phyloP scores from a whole-genome alignment of 64 coral and sea anemone genomes.

The Porites lutea region DNA sequence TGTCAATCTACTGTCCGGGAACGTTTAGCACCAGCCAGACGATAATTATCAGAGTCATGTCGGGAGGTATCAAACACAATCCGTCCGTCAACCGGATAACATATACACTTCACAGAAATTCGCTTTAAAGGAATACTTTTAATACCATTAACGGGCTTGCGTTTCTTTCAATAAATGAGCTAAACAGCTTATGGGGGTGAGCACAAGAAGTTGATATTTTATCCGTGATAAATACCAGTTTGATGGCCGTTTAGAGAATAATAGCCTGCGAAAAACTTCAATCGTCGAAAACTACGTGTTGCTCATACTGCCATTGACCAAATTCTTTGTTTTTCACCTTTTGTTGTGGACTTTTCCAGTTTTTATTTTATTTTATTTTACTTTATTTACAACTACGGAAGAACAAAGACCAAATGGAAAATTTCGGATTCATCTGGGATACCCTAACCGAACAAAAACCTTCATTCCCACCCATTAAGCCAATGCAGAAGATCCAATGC shows the following conservation, averaged over 20 bases:
- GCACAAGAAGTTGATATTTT: background rate
- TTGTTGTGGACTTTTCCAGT: no score
- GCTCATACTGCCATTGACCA: background rate
- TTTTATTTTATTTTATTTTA: no score
- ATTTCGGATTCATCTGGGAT: background rate
- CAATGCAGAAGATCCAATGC: background rate
- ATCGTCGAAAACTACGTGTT: no score
- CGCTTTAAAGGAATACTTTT: slow-evolving; percentile 24
- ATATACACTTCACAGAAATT: slow-evolving; percentile 1
- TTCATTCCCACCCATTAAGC: slow-evolving; percentile 18
- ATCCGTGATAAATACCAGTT: slow-evolving; percentile 7
- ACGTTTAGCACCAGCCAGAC: slow-evolving; percentile 53
- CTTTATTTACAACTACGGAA: background rate
- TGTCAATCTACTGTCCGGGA: slow-evolving; percentile 42
- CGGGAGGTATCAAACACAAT: background rate
- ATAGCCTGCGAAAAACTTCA: no score
- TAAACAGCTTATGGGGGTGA: slow-evolving; percentile 44
- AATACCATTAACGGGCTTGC: slow-evolving; percentile 54
- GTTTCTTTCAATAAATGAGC: slow-evolving; percentile 28
- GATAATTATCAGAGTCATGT: slow-evolving; percentile 27
- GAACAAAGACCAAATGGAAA: background rate
- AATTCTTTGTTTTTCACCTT: background rate
- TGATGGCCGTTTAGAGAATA: background rate
- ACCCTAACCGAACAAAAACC: background rate
- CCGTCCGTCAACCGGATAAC: slow-evolving; percentile 42